These are phyloP conservation scores for Odontophorus gujanensis DNA, from an alignment of 2,113 vertebrate genomes.

Conservation along the genomic window DNA sequence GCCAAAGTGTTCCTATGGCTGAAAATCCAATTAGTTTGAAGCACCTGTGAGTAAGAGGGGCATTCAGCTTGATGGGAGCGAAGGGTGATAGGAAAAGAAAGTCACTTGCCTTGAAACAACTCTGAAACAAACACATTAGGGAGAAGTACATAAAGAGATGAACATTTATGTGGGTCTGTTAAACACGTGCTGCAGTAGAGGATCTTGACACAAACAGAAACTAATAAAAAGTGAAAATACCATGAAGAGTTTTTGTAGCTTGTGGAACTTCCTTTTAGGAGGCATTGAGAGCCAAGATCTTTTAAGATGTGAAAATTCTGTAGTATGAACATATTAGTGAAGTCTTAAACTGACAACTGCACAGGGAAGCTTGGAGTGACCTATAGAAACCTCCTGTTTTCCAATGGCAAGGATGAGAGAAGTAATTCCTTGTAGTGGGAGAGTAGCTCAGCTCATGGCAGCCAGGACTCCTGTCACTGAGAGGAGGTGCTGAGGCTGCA, in stretches of 20 bases:
- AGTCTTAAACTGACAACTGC: not conserved
- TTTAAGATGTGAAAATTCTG: not conserved
- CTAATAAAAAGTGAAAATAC: not conserved
- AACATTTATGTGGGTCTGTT: not conserved
- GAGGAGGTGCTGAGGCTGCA: not conserved
- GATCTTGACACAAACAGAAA: not conserved
- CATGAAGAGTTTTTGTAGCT: not conserved
- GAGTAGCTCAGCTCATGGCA: not conserved
- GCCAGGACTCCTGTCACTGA: not conserved
- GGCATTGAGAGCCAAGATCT: not conserved
- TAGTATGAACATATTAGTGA: not conserved
- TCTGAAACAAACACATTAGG: not conserved
- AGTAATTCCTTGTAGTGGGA: not conserved
- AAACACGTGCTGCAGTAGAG: not conserved
- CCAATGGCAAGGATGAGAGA: not conserved
- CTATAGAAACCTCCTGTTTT: not conserved
- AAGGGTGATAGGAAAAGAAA: not conserved
- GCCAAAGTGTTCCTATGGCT: not conserved
- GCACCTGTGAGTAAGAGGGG: not conserved
- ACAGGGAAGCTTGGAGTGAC: not conserved
- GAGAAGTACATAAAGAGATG: not conserved
- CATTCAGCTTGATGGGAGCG: not conserved
- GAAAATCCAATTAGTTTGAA: not conserved
- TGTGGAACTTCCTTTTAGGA: not conserved
- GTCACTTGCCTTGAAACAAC: not conserved